Percentiles rank a stretch among this genome's conserved stretches.
phyloP scores from a whole-genome alignment of 2,888 invertebrate genomes.

The Cybosia mesomella region DNA sequence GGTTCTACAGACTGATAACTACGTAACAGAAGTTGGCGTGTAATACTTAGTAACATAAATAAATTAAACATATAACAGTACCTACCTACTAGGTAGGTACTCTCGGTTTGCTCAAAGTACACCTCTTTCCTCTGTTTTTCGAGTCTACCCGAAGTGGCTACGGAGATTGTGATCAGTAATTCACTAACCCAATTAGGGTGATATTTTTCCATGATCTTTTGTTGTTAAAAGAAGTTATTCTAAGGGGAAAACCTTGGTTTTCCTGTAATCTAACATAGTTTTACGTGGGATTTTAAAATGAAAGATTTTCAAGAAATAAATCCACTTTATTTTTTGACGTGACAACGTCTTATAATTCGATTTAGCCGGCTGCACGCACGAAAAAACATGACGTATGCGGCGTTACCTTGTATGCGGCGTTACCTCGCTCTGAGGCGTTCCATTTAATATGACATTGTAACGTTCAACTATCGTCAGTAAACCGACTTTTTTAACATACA shows the following conservation, averaged over 20 bases:
- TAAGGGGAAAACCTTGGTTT: slow-evolving; percentile 1
- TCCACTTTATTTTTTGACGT: neutral
- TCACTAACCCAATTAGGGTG: slow-evolving; percentile 13
- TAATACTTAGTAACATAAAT: neutral
- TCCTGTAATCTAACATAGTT: neutral
- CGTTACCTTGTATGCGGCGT: too few species aligned
- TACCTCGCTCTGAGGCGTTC: too few species aligned
- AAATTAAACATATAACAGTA: neutral
- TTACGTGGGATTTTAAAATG: neutral
- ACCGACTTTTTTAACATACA: too few species aligned
- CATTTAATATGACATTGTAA: too few species aligned
- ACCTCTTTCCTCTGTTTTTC: slow-evolving; percentile 10
- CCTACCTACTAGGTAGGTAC: too few species aligned
- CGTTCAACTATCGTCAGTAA: too few species aligned
- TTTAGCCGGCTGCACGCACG: too few species aligned
- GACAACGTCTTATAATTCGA: too few species aligned
- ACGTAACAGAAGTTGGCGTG: neutral
- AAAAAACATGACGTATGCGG: too few species aligned
- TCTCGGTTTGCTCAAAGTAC: neutral
- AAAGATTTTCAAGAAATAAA: neutral
- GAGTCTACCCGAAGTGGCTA: neutral
- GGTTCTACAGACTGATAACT: neutral
- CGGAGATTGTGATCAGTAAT: slow-evolving; percentile 12
- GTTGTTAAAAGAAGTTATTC: neutral
- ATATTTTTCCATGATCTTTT: slow-evolving; percentile 13